Conservation (phyloP, 2,888 invertebrate species). For the Pristionchus fissidentatus region DNA sequence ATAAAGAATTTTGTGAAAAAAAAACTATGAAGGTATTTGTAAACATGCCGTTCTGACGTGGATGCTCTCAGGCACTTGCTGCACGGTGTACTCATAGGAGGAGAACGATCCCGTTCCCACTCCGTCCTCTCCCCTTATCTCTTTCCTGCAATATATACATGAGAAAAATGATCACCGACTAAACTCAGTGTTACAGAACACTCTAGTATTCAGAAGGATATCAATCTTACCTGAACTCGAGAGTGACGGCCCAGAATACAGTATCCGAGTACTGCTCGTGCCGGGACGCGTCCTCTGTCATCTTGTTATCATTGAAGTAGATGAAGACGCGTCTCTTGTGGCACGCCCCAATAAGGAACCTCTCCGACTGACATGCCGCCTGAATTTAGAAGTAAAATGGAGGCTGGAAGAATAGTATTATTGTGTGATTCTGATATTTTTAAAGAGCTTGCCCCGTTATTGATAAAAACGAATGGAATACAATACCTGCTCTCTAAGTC, state of each 20-base stretch:
- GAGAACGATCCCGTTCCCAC: neutral
- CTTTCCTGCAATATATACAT: neutral
- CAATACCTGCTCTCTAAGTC: slow-evolving; percentile 38
- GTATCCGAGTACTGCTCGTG: slow-evolving; percentile 73
- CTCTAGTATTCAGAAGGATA: neutral
- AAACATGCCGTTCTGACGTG: slow-evolving; percentile 64
- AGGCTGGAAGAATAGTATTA: neutral
- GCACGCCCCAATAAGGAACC: slow-evolving; percentile 48
- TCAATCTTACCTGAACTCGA: slow-evolving; percentile 57
- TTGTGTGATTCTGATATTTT: no score
- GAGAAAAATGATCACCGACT: neutral
- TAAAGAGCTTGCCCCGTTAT: no score
- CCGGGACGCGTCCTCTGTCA: slow-evolving; percentile 55
- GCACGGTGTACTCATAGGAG: slow-evolving; percentile 60
- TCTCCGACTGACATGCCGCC: slow-evolving; percentile 18
- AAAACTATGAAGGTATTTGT: neutral
- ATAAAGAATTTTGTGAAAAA: neutral
- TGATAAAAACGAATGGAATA: neutral
- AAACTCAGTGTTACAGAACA: neutral
- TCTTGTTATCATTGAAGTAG: slow-evolving; percentile 47
- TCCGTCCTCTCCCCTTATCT: slow-evolving; percentile 30
- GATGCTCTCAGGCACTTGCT: slow-evolving; percentile 71
- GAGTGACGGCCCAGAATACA: slow-evolving; percentile 69
- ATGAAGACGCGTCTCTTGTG: slow-evolving; percentile 49
- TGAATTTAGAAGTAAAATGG: no score